Evolutionary conservation across 2,888 invertebrate genomes (phyloP).

Genomic region (Sympetrum striolatum): DNA sequence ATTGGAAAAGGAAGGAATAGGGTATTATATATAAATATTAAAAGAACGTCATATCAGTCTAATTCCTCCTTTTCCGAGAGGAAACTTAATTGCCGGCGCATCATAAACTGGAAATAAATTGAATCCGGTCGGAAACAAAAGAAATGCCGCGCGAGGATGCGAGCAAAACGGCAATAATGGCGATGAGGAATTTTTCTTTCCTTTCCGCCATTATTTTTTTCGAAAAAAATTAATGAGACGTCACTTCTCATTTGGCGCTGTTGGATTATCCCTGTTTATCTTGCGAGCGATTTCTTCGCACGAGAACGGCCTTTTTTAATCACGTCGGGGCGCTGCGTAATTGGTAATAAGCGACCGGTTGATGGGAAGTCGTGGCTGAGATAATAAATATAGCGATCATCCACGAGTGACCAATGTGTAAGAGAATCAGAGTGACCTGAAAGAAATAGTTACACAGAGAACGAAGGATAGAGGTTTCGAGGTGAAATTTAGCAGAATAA

Average conservation of each 20-base stretch:
- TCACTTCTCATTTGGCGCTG: not conserved
- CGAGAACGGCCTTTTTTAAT: not conserved
- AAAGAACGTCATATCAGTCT: not conserved
- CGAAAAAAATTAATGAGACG: not conserved
- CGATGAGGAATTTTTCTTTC: not conserved
- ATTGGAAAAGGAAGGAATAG: not conserved
- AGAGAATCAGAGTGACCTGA: not conserved
- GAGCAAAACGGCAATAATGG: constrained; percentile 3
- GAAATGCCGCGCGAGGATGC: not conserved
- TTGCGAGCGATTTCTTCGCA: not conserved
- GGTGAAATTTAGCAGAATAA: no score
- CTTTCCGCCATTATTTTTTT: not conserved
- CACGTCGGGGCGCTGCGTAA: no score
- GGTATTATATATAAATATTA: not conserved
- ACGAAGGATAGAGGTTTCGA: no score
- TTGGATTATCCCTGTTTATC: not conserved
- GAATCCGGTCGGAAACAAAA: not conserved
- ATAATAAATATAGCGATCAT: not conserved
- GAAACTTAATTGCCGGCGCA: not conserved
- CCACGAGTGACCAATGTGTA: not conserved
- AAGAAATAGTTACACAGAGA: no score
- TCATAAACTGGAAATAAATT: constrained; percentile 5
- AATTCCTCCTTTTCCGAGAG: not conserved
- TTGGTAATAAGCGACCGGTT: no score
- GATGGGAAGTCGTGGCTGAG: not conserved